phyloP scores from a whole-genome alignment of 92 coral and sea anemone genomes.

The Meandrina meandrites region DNA sequence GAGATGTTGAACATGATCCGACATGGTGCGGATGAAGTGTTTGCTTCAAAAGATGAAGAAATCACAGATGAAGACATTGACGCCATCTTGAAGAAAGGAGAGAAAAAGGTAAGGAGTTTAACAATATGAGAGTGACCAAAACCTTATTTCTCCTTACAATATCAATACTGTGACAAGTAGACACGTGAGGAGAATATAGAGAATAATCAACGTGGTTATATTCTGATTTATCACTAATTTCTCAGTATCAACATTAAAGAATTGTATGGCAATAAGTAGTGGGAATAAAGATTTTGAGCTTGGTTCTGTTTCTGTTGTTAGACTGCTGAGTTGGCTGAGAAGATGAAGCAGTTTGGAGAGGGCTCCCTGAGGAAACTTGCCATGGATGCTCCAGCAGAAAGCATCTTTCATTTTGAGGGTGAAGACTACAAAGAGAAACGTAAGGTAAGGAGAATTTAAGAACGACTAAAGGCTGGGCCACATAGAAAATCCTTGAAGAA shows the following conservation, averaged over 20 bases:
- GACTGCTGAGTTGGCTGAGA: slow-evolving; percentile 96
- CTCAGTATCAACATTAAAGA: neutral
- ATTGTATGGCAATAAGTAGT: neutral
- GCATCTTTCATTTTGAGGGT: slow-evolving; percentile 99
- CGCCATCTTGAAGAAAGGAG: slow-evolving; percentile 88
- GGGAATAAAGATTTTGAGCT: neutral
- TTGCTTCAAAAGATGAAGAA: slow-evolving; percentile 96
- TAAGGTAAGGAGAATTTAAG: slow-evolving; percentile 63
- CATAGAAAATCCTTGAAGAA: no score
- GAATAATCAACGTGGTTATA: no score
- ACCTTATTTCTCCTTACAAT: neutral
- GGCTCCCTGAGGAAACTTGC: slow-evolving; percentile 90
- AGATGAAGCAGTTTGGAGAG: slow-evolving; percentile 99
- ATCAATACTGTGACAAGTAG: neutral
- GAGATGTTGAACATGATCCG: slow-evolving; percentile 98
- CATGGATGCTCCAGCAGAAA: slow-evolving; percentile 93
- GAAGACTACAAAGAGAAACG: slow-evolving; percentile 99
- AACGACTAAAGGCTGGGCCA: neutral
- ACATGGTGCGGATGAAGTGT: slow-evolving; percentile 99
- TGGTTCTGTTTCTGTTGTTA: slow-evolving; percentile 19
- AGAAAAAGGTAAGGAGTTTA: slow-evolving; percentile 68
- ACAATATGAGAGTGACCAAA: neutral
- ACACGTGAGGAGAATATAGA: neutral
- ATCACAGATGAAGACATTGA: slow-evolving; percentile 96
- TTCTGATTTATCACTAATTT: neutral